Evolutionary conservation across 2,113 vertebrate species (phyloP).

Genomic region (Notarius lentiginosus): DNA sequence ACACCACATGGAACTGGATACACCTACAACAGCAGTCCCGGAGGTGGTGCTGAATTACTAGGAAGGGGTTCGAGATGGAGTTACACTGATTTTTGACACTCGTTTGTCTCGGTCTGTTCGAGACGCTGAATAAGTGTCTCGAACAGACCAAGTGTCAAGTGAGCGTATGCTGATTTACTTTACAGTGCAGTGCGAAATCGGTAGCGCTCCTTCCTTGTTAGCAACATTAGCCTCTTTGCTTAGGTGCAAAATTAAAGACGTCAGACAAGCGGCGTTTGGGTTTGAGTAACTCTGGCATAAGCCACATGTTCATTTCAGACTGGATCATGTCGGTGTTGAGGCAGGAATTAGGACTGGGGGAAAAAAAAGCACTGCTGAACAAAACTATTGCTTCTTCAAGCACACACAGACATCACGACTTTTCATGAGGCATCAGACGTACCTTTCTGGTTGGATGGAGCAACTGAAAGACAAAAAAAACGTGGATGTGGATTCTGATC

Average conservation of each 20-base stretch:
- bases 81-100: too few relatives aligned
- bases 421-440: constrained; percentile 51
- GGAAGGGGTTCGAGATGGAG: background rate
- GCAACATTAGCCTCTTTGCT: background rate
- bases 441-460: constrained; percentile 71
- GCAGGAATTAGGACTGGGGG: background rate
- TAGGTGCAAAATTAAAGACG: background rate
- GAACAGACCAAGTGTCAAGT: background rate
- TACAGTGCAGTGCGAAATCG: background rate
- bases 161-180: background rate
- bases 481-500: constrained; percentile 1
- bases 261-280: background rate
- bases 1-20: too few relatives aligned
- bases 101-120: too few relatives aligned
- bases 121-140: background rate
- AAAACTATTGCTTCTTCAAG: constrained; percentile 9
- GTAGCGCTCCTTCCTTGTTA: background rate
- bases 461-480: constrained; percentile 73
- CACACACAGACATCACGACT: constrained; percentile 7
- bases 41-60: background rate
- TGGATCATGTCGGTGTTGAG: background rate
- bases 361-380: background rate
- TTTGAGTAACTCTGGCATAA: background rate
- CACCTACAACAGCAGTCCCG: too few relatives aligned
- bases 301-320: background rate